phyloP scores from a whole-genome alignment of 2,888 invertebrate species.

The Orthosia gothica region DNA sequence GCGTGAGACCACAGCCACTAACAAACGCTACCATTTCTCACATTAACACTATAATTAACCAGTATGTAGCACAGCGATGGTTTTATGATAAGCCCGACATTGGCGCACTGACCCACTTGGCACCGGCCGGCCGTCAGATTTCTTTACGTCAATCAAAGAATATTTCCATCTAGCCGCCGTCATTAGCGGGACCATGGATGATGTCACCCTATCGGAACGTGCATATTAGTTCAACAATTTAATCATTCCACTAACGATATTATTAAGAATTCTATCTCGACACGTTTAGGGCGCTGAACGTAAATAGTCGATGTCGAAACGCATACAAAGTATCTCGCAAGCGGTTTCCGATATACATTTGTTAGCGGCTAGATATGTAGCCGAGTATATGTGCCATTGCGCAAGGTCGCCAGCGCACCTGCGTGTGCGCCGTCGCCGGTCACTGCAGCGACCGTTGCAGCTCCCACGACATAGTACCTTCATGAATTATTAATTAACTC shows the following conservation, averaged over 20 bases:
- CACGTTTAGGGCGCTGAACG: slow-evolving; percentile 75
- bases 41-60: slow-evolving; percentile 78
- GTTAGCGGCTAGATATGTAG: slow-evolving; percentile 82
- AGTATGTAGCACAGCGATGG: slow-evolving; percentile 70
- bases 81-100: slow-evolving; percentile 87
- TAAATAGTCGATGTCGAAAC: slow-evolving; percentile 81
- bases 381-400: slow-evolving; percentile 84
- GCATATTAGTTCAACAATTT: slow-evolving; percentile 70
- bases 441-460: slow-evolving; percentile 85
- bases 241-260: slow-evolving; percentile 69
- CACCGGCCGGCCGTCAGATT: slow-evolving; percentile 76
- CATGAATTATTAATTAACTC: slow-evolving; percentile 79
- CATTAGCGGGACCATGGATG: slow-evolving; percentile 74
- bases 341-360: slow-evolving; percentile 86
- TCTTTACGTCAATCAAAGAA: slow-evolving; percentile 85
- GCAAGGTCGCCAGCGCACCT: slow-evolving; percentile 88
- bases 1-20: slow-evolving; percentile 74
- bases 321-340: slow-evolving; percentile 84
- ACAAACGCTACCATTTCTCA: slow-evolving; percentile 72
- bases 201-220: slow-evolving; percentile 81
- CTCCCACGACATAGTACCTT: slow-evolving; percentile 79
- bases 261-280: slow-evolving; percentile 73
- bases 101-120: slow-evolving; percentile 89
- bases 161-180: slow-evolving; percentile 78
- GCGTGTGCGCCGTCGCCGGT: slow-evolving; percentile 75